phyloP scores from a whole-genome alignment of 2,113 vertebrate genomes.

The Neogobius melanostomus region DNA sequence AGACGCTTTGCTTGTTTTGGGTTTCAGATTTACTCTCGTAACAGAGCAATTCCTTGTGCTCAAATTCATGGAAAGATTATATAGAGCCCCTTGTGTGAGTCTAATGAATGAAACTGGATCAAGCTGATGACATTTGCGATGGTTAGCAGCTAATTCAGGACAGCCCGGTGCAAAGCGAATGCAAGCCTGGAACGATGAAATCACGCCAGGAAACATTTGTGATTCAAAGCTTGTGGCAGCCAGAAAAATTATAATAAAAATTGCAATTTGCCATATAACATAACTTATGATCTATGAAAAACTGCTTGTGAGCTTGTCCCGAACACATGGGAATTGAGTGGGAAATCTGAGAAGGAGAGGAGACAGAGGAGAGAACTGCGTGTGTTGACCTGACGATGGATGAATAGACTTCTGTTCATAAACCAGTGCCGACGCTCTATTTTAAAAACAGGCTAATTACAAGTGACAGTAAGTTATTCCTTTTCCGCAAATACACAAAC shows the following conservation, averaged over 20 bases:
- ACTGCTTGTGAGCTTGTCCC: conserved; percentile 39
- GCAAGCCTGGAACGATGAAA: conserved; percentile 29
- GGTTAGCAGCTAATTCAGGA: conserved; percentile 42
- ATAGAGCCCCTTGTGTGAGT: conserved; percentile 27
- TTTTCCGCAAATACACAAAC: conserved; percentile 70
- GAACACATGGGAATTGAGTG: conserved; percentile 50
- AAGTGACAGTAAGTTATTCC: conserved; percentile 73
- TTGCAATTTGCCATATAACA: conserved; percentile 40
- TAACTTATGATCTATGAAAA: conserved; percentile 33
- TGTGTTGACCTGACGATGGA: conserved; percentile 60
- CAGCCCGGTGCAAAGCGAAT: conserved; percentile 36
- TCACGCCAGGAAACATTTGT: conserved; percentile 38
- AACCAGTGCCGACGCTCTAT: conserved; percentile 63
- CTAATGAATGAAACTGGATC: conserved; percentile 35
- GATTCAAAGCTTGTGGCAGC: conserved; percentile 25
- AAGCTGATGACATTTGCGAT: conserved; percentile 35
- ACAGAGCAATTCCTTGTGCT: conserved; percentile 10
- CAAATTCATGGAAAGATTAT: conserved; percentile 29
- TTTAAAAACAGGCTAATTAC: conserved; percentile 68
- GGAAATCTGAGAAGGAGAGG: conserved; percentile 42
- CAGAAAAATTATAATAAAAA: conserved; percentile 35
- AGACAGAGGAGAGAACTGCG: conserved; percentile 25
- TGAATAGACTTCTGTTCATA: conserved; percentile 65
- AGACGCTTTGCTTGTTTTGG: conserved; percentile 35
- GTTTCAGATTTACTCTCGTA: conserved; percentile 26